Percentiles rank a stretch among this genome's conserved stretches.
phyloP scores from a whole-genome alignment of 1,140 invertebrate genomes.

The Bombus soroeensis region DNA sequence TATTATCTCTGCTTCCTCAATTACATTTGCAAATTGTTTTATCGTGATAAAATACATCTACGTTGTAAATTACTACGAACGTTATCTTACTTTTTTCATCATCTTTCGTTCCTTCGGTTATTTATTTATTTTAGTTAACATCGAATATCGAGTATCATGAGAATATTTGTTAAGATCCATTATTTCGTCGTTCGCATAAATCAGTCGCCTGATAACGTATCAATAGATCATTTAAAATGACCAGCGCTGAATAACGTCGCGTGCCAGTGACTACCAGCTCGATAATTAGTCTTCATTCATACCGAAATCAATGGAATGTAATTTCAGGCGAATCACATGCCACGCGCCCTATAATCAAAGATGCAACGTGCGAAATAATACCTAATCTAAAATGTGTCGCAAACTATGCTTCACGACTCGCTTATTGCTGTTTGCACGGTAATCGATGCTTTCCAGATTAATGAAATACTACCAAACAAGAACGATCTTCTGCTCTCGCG shows the following conservation, averaged over 20 bases:
- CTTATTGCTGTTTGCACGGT: background rate
- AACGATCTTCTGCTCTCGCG: too few relatives aligned
- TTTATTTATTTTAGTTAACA: background rate
- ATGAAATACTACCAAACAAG: background rate
- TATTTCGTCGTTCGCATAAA: background rate
- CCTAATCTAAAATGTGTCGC: background rate
- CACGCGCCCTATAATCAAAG: constrained; percentile 28
- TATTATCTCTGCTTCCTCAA: background rate
- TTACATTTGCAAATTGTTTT: background rate
- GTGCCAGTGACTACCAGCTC: background rate
- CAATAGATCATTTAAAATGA: background rate
- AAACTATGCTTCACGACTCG: background rate
- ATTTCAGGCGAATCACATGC: constrained; percentile 36
- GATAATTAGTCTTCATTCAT: constrained; percentile 36
- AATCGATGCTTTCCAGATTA: background rate
- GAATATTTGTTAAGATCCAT: background rate
- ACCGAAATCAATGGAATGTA: constrained; percentile 39
- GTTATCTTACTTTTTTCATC: too few relatives aligned
- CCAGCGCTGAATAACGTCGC: constrained; percentile 1
- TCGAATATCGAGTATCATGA: too few relatives aligned
- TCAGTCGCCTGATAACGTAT: background rate
- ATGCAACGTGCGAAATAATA: constrained; percentile 10
- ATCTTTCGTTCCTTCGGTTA: background rate
- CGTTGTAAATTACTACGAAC: background rate
- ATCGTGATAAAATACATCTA: background rate